Evolutionary conservation across 2,797 vertebrate genomes (phyloP).

Genomic region (Varecia variegata): DNA sequence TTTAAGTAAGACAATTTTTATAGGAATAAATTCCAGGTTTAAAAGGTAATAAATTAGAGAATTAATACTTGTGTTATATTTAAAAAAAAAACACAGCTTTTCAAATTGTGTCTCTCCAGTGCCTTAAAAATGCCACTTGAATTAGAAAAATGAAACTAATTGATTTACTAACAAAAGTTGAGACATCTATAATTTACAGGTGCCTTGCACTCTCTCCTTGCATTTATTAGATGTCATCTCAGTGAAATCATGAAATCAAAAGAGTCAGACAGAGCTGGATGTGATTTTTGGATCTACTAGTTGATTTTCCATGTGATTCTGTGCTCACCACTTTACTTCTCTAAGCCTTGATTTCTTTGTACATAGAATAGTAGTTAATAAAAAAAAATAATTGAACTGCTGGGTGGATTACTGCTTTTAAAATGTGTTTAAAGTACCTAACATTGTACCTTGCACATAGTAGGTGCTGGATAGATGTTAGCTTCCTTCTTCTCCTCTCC

Average conservation of each 20-base stretch:
- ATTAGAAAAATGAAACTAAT: not conserved
- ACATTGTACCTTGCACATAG: not conserved
- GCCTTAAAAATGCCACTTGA: not conserved
- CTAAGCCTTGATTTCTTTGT: not conserved
- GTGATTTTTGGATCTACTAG: not conserved
- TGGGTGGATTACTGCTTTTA: not conserved
- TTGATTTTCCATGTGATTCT: not conserved
- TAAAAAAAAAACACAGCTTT: not conserved
- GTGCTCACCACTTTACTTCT: not conserved
- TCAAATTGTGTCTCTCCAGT: not conserved
- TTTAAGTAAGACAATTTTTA: not conserved
- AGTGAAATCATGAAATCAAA: not conserved
- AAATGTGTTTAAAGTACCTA: not conserved
- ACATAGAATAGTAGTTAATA: not conserved
- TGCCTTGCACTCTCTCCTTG: not conserved
- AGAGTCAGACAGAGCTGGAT: not conserved
- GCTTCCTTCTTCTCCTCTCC: not conserved
- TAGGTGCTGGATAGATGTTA: not conserved
- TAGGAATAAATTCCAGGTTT: not conserved
- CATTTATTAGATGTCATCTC: not conserved
- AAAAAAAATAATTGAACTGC: not conserved
- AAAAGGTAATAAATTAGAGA: not conserved
- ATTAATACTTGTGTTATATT: not conserved
- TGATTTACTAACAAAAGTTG: not conserved
- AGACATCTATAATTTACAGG: not conserved